Evolutionary conservation across 2,888 invertebrate genomes (phyloP).

Genomic region (Himalopsyche japonica): DNA sequence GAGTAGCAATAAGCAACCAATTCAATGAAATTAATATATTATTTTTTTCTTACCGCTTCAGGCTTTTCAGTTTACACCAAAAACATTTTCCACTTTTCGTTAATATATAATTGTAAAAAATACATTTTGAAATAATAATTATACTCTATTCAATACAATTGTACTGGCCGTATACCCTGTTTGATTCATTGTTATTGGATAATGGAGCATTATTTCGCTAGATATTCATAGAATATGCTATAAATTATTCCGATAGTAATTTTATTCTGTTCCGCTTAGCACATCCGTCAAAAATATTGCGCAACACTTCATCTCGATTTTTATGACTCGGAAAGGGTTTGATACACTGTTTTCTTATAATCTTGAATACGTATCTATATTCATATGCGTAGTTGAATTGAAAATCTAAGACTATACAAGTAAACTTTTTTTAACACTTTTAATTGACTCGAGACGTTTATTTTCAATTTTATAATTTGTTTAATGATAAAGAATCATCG

Average conservation of each 20-base stretch:
- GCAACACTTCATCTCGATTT: neutral
- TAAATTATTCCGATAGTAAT: neutral
- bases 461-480: too few relatives aligned
- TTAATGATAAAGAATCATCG: too few relatives aligned
- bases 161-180: neutral
- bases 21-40: too few relatives aligned
- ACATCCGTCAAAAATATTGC: neutral
- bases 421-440: neutral
- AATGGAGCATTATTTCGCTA: neutral
- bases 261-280: neutral
- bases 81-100: too few relatives aligned
- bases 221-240: neutral
- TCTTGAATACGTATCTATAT: neutral
- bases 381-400: neutral
- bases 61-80: too few relatives aligned
- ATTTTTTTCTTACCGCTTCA: too few relatives aligned
- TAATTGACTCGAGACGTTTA: too few relatives aligned
- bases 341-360: neutral
- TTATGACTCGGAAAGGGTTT: neutral
- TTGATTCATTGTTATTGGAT: neutral
- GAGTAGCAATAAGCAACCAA: too few relatives aligned
- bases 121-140: neutral
- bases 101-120: neutral
- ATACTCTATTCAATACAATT: neutral
- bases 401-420: neutral